Conservation (phyloP, 2,113 vertebrate species). For the Rhinolophus sinicus region DNA sequence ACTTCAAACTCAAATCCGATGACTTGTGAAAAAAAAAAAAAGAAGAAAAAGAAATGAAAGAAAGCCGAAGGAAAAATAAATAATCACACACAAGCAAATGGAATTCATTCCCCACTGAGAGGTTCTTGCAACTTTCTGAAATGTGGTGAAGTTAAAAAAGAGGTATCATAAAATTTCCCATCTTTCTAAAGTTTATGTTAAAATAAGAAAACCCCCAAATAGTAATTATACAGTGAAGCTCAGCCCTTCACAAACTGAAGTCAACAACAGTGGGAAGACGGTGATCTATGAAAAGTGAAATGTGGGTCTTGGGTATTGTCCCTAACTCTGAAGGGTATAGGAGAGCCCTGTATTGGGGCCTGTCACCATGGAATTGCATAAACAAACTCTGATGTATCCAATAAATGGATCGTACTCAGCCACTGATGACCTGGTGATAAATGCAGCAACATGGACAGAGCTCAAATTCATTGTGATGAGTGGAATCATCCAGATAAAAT, state of each 20-base stretch:
- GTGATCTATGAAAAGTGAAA: not conserved
- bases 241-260: not conserved
- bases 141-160: slow-evolving; percentile 8
- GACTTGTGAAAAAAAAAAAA: not conserved
- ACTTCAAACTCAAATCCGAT: slow-evolving; percentile 61
- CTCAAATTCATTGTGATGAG: not conserved
- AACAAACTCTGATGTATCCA: not conserved
- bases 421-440: not conserved
- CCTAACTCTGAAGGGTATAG: not conserved
- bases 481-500: not conserved
- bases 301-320: not conserved
- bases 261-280: not conserved
- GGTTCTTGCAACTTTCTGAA: slow-evolving; percentile 33
- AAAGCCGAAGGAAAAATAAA: not conserved
- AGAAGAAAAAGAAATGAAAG: no score
- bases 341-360: not conserved
- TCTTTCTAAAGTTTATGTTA: not conserved
- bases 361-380: fast-evolving
- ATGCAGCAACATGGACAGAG: not conserved
- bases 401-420: not conserved
- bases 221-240: not conserved
- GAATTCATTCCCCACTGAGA: not conserved
- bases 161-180: not conserved
- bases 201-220: not conserved
- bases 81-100: not conserved